These are phyloP conservation scores for Magallana nippona DNA, from an alignment of 2,888 invertebrate species.

Conservation along the genomic window DNA sequence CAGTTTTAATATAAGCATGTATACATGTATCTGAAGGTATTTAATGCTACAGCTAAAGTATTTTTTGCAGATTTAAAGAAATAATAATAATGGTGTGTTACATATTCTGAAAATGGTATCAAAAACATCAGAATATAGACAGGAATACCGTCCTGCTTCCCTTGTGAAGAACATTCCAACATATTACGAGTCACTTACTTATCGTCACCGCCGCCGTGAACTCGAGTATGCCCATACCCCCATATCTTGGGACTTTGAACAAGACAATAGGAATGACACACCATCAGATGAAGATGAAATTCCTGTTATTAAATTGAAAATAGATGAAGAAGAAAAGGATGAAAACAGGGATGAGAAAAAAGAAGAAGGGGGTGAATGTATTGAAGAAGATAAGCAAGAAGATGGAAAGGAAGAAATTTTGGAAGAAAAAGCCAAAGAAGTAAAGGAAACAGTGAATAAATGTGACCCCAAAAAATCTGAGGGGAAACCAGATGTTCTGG, in stretches of 20 bases:
- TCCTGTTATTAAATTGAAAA: slow-evolving; percentile 38
- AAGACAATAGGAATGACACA: slow-evolving; percentile 51
- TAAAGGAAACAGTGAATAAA: slow-evolving; percentile 41
- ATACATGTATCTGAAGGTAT: neutral
- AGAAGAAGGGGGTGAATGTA: slow-evolving; percentile 54
- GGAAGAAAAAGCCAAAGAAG: slow-evolving; percentile 51
- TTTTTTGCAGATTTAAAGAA: neutral
- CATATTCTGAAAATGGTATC: slow-evolving; percentile 60
- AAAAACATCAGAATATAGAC: slow-evolving; percentile 69
- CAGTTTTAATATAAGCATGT: too few species aligned
- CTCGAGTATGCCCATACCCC: slow-evolving; percentile 70
- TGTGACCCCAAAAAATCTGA: slow-evolving; percentile 13
- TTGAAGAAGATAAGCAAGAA: slow-evolving; percentile 47
- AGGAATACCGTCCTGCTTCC: slow-evolving; percentile 62
- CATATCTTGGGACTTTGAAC: slow-evolving; percentile 64
- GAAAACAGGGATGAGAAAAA: slow-evolving; percentile 40
- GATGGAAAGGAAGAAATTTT: slow-evolving; percentile 47
- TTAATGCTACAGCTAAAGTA: neutral
- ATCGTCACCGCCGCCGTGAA: slow-evolving; percentile 65
- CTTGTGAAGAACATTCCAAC: slow-evolving; percentile 62
- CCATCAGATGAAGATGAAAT: slow-evolving; percentile 23
- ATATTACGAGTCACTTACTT: slow-evolving; percentile 65
- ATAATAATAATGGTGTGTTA: neutral
- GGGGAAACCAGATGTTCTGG: slow-evolving; percentile 51
- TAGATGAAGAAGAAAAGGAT: slow-evolving; percentile 40